Evolutionary conservation across 2,888 invertebrate species (phyloP), one percentile per base, ranked within the genome.

Genomic region (Melanargia galathea): DNA sequence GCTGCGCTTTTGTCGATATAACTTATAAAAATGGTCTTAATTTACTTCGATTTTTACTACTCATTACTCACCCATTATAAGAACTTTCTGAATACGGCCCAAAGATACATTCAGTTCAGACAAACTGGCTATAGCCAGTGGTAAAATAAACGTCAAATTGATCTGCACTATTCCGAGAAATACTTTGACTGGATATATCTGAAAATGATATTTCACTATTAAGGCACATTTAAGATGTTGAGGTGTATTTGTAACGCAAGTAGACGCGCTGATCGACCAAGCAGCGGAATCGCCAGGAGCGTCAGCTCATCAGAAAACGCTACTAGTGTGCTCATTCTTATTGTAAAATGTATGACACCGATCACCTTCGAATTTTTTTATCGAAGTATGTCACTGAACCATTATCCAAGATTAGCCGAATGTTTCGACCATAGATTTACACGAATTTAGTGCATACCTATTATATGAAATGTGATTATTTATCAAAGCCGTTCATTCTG

Each of bases 111-210:
- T 75, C 75, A 93, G 87, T 75, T 94, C 94, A 0, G 94, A 93
- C 1, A 92, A 78, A 70, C 87, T 83, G 0, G 93, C 88, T 1
- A 94, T 84, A 6, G 92, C 93, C 68, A 91, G 75, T 10, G 92
- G 94, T 70, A 92, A 85, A 43, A 92, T 90, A 73, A 93, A 81
- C 4, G 93, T 93, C 71, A 94, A 83, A 49, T 92, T 93, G 24
- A 87, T 79, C 76, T 93, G 93, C 16, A 94, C 84, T 38, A 92
- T 87, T 65, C 92, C 89, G 62, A 92, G 92, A 75, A 92, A 93
- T 70, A 93, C 93, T 60, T 93, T 93, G 68, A 93, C 86, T 0
- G 93, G 92, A 68, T 93, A 93, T 59, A 92, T 92, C 90, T 92
- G 82, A 69, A 90, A 90, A 63, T 48, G 40, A 18, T 20, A 54